These are phyloP conservation scores for Pogoniulus pusillus DNA, from an alignment of 2,797 vertebrate genomes.

Conservation along the genomic window DNA sequence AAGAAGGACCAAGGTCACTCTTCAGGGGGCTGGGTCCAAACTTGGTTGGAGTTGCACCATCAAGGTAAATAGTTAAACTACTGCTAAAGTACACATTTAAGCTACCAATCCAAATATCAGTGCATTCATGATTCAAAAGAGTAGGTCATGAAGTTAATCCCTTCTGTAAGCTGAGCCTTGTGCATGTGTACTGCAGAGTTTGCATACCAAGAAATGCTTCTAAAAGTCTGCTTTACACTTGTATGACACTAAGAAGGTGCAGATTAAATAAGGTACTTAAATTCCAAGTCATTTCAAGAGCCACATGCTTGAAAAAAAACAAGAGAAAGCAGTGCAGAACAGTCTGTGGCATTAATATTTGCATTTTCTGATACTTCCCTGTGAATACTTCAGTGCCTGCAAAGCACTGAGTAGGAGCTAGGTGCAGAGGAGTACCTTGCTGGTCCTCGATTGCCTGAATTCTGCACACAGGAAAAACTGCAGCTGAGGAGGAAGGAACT, in stretches of 20 bases:
- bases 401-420: background rate
- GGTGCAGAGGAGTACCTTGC: background rate
- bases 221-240: background rate
- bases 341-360: background rate
- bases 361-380: background rate
- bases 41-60: conserved; percentile 96
- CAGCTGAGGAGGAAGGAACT: background rate
- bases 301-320: background rate
- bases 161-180: background rate
- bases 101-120: background rate
- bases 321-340: background rate
- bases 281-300: background rate
- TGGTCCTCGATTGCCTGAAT: background rate
- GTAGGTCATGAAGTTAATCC: background rate
- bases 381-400: background rate
- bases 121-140: background rate
- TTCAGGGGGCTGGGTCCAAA: conserved; percentile 97
- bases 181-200: background rate
- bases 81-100: background rate
- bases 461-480: background rate
- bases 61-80: conserved; percentile 83
- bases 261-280: background rate
- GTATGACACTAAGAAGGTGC: background rate
- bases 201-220: background rate
- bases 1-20: conserved; percentile 96